A percentile compares a stretch with the other conserved stretches of the same genome.
Evolutionary conservation across 2,888 invertebrate genomes (phyloP).

Genomic region (Drosophila cracens): DNA sequence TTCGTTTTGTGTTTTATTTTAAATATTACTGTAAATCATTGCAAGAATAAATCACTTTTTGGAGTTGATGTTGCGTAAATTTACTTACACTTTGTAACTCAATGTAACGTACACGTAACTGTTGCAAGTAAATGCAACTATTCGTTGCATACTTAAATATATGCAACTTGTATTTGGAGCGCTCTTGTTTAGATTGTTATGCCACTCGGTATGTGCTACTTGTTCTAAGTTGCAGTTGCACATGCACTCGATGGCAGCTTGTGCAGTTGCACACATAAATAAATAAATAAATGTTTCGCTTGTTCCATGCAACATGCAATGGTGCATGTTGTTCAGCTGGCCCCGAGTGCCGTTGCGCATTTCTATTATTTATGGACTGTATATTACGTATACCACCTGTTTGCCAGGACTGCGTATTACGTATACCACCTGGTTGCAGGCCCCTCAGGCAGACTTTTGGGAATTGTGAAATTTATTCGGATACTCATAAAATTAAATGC

Average conservation of each 20-base stretch:
- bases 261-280: background rate
- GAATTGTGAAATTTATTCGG: constrained; percentile 19
- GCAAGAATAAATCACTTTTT: background rate
- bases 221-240: constrained; percentile 25
- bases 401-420: constrained; percentile 47
- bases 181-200: background rate
- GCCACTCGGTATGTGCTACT: background rate
- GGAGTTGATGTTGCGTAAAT: background rate
- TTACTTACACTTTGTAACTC: background rate
- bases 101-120: background rate
- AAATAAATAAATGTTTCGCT: constrained; percentile 28
- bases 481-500: constrained; percentile 26
- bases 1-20: background rate
- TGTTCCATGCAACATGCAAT: constrained; percentile 36
- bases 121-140: background rate
- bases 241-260: background rate
- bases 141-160: background rate
- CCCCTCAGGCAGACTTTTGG: background rate
- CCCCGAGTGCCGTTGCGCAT: constrained; percentile 37
- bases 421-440: too few species aligned
- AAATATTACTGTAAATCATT: background rate
- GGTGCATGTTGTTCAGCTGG: constrained; percentile 41
- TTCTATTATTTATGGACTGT: constrained; percentile 69
- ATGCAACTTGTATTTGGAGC: background rate
- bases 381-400: constrained; percentile 65